Evolutionary conservation across 2,888 invertebrate genomes (phyloP).

Genomic region (Phortica okadai): DNA sequence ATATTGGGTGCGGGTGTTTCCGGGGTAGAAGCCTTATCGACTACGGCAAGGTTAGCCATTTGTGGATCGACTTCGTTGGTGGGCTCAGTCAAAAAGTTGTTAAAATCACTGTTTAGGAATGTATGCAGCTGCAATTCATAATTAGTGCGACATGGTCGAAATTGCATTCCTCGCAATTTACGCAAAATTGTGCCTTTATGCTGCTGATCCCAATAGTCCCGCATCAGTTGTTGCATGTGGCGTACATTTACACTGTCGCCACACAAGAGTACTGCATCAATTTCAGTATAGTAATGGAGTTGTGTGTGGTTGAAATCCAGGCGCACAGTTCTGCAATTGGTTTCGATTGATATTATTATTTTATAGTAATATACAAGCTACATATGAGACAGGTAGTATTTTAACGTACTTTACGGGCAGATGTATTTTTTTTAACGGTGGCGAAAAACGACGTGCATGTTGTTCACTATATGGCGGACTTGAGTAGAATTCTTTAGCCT

Average conservation of each 20-base stretch:
- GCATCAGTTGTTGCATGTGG: conserved; percentile 62
- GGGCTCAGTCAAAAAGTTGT: conserved; percentile 68
- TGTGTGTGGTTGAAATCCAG: conserved; percentile 90
- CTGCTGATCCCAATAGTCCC: conserved; percentile 57
- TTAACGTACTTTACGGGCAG: conserved; percentile 79
- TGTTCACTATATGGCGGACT: conserved; percentile 73
- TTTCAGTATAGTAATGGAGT: conserved; percentile 90
- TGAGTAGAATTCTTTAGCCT: conserved; percentile 76
- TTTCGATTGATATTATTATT: conserved; percentile 38
- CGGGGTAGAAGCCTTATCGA: not conserved
- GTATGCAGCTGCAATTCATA: conserved; percentile 69
- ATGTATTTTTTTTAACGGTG: conserved; percentile 80
- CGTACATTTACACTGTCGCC: conserved; percentile 78
- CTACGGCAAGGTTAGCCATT: too few species aligned
- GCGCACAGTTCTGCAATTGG: conserved; percentile 82
- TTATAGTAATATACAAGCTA: not conserved
- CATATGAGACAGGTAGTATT: not conserved
- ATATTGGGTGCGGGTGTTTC: conserved; percentile 30
- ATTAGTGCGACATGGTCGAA: conserved; percentile 70
- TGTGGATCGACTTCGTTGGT: too few species aligned
- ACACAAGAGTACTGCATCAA: conserved; percentile 89
- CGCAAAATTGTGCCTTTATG: conserved; percentile 71
- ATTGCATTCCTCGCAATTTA: conserved; percentile 73
- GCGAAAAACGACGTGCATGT: conserved; percentile 85
- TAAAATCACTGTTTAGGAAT: conserved; percentile 74